Conservation (phyloP, 2,888 invertebrate species). For the Noctua fimbriata region DNA sequence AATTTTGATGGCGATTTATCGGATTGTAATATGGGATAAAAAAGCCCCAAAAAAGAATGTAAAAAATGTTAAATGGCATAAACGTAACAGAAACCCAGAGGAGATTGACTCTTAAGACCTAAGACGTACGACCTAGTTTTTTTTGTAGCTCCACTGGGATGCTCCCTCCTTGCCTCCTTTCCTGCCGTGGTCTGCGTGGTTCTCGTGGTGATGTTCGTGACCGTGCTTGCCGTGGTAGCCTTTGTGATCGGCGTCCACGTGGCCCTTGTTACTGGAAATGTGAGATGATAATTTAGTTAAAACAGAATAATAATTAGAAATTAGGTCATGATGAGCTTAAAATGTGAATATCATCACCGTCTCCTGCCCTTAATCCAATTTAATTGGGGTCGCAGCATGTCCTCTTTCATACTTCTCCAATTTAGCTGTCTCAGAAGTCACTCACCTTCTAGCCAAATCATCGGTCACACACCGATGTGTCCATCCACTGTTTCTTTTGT, state of each 20-base stretch:
- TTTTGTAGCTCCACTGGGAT: slow-evolving; percentile 85
- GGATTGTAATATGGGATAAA: neutral
- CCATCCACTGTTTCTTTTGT: neutral
- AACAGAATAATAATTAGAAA: neutral
- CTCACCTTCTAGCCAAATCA: neutral
- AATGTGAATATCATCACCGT: neutral
- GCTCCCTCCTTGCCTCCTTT: slow-evolving; percentile 91
- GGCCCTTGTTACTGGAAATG: slow-evolving; percentile 90
- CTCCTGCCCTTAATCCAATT: neutral
- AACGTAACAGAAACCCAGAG: slow-evolving; percentile 52
- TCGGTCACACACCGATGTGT: neutral
- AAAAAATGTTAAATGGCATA: slow-evolving; percentile 54
- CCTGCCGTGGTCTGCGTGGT: slow-evolving; percentile 90
- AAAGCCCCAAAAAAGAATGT: neutral
- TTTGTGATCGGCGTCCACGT: slow-evolving; percentile 92
- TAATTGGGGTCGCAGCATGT: neutral
- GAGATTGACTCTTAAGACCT: slow-evolving; percentile 49
- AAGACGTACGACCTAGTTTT: slow-evolving; percentile 74
- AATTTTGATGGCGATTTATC: neutral
- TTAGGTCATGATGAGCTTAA: neutral
- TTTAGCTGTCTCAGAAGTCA: neutral
- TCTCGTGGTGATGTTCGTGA: slow-evolving; percentile 91
- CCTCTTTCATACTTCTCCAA: neutral
- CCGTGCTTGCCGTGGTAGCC: slow-evolving; percentile 91
- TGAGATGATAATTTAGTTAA: neutral